A percentile compares a stretch with the other conserved stretches of the same genome.
These are phyloP conservation scores for Sisyra terminalis DNA, from an alignment of 2,888 invertebrate genomes.

Conservation along the genomic window DNA sequence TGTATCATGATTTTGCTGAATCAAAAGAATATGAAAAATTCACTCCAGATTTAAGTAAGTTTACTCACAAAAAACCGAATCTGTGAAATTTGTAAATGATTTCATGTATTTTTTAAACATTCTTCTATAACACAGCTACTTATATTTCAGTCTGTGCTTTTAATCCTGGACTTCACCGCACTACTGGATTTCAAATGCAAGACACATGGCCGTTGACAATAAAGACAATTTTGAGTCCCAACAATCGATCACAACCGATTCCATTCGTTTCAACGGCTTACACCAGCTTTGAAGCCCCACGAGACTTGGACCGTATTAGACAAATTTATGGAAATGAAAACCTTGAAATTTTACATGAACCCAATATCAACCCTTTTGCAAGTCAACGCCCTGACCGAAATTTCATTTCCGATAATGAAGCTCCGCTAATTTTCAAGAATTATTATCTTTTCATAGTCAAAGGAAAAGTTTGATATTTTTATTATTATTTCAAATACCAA, in stretches of 20 bases:
- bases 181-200: conserved; percentile 39
- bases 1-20: conserved; percentile 35
- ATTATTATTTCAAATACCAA: neutral
- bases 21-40: conserved; percentile 27
- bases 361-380: conserved; percentile 38
- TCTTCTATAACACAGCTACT: neutral
- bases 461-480: neutral
- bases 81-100: no score
- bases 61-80: no score
- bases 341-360: conserved; percentile 33
- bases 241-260: conserved; percentile 24
- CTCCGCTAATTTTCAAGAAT: conserved; percentile 56
- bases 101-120: conserved; percentile 2
- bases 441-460: conserved; percentile 38
- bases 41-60: conserved; percentile 36
- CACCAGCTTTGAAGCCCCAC: conserved; percentile 44
- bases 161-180: conserved; percentile 54
- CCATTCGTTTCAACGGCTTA: conserved; percentile 51
- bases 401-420: conserved; percentile 53
- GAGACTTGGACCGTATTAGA: conserved; percentile 40
- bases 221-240: conserved; percentile 27
- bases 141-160: conserved; percentile 42
- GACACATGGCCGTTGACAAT: conserved; percentile 54
- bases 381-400: conserved; percentile 56
- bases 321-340: conserved; percentile 31